Evolutionary conservation across 2,888 invertebrate genomes (phyloP).

Genomic region (Nematopogon swammerdamellus): DNA sequence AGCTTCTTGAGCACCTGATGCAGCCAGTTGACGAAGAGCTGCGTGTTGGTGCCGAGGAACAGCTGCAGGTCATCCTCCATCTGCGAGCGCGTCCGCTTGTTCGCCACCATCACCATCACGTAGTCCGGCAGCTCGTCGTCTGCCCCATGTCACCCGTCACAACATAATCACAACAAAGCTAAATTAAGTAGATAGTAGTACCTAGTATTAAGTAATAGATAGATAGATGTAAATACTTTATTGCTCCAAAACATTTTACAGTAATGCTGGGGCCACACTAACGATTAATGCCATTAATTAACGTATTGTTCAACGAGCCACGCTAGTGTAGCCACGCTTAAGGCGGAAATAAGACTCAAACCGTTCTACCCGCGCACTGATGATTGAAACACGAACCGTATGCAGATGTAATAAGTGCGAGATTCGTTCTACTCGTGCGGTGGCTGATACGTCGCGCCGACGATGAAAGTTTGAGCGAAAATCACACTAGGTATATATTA

Average conservation of each 20-base stretch:
- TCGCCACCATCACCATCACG: constrained; percentile 99
- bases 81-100: constrained; percentile 87
- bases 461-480: no score
- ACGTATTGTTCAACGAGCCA: neutral
- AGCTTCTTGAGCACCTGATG: constrained; percentile 82
- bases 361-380: neutral
- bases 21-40: constrained; percentile 90
- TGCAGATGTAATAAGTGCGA: no score
- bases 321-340: neutral
- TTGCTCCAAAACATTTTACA: no score
- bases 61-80: constrained; percentile 93
- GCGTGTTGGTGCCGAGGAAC: constrained; percentile 87
- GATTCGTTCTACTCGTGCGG: no score
- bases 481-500: no score
- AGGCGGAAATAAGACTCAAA: no score
- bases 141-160: constrained; percentile 24
- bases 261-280: no score
- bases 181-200: constrained; percentile 3
- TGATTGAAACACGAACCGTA: no score
- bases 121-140: constrained; percentile 98
- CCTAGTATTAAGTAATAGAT: constrained; percentile 4
- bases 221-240: no score
- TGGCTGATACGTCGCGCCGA: no score
- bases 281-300: no score
- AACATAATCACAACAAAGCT: constrained; percentile 4